phyloP scores from a whole-genome alignment of 1,140 invertebrate species.

The Leptestheria dahalacensis region DNA sequence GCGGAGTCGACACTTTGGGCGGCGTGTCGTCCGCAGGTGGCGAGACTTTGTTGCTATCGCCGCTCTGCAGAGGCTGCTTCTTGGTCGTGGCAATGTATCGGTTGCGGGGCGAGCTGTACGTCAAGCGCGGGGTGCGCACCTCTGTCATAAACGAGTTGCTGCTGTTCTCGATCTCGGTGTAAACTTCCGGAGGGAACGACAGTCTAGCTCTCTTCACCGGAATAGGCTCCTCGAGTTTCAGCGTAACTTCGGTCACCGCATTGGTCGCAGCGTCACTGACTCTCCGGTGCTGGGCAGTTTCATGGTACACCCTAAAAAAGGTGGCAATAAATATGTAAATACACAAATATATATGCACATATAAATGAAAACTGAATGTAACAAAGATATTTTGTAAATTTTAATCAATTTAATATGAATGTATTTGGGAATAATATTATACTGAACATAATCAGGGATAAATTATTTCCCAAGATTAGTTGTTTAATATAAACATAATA shows the following conservation, averaged over 20 bases:
- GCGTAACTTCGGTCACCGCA: not conserved
- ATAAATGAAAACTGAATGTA: no score
- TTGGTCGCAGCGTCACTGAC: not conserved
- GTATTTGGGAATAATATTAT: no score
- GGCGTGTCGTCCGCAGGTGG: not conserved
- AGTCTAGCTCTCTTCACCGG: not conserved
- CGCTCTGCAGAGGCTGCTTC: not conserved
- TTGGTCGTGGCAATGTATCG: not conserved
- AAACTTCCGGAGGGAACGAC: constrained; percentile 1
- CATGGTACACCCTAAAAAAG: no score
- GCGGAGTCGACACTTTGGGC: not conserved
- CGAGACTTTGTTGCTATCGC: no score
- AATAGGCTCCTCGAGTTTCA: not conserved
- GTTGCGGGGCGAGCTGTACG: constrained; percentile 1
- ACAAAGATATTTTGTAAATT: no score
- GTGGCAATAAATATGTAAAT: no score
- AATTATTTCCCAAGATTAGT: no score
- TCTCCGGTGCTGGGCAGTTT: not conserved
- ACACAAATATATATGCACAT: no score
- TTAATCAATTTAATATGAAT: no score
- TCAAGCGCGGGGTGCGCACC: not conserved
- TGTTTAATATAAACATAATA: no score
- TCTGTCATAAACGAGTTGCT: not conserved
- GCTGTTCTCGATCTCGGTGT: constrained; percentile 5
- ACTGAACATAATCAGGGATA: no score